A percentile compares a stretch with the other conserved stretches of the same genome.
phyloP scores from a whole-genome alignment of 2,797 vertebrate genomes.

The Acanthopagrus latus region DNA sequence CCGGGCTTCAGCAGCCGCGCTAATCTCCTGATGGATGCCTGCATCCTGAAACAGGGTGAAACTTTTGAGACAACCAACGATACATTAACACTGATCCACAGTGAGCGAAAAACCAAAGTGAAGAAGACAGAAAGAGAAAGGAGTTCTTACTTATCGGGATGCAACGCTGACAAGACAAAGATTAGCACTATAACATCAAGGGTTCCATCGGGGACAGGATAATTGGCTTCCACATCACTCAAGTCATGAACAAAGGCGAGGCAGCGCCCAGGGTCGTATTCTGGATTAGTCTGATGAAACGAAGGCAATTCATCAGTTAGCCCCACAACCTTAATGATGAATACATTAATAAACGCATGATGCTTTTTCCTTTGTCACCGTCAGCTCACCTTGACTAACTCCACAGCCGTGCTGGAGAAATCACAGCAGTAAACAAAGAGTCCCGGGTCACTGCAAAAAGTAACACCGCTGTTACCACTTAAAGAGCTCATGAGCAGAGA shows the following conservation, averaged over 20 bases:
- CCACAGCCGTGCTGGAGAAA: slow-evolving; percentile 93
- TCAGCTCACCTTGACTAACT: slow-evolving; percentile 92
- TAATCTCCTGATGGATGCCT: slow-evolving; percentile 86
- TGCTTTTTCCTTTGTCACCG: not conserved
- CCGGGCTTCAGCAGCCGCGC: slow-evolving; percentile 92
- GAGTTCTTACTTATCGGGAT: slow-evolving; percentile 91
- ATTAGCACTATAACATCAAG: slow-evolving; percentile 94
- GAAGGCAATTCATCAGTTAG: slow-evolving; percentile 19
- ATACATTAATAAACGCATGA: not conserved
- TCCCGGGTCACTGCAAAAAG: slow-evolving; percentile 89
- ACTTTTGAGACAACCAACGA: slow-evolving; percentile 18
- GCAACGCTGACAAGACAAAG: slow-evolving; percentile 96
- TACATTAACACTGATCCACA: not conserved
- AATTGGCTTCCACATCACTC: slow-evolving; percentile 87
- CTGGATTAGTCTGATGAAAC: slow-evolving; percentile 87
- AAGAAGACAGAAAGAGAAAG: not conserved
- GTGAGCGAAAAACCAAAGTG: not conserved
- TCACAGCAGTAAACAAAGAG: slow-evolving; percentile 98
- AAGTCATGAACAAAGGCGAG: slow-evolving; percentile 95
- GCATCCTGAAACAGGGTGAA: slow-evolving; percentile 84
- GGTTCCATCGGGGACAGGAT: slow-evolving; percentile 89
- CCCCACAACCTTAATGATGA: slow-evolving; percentile 2
- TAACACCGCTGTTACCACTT: slow-evolving; percentile 18
- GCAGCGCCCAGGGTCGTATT: slow-evolving; percentile 92
- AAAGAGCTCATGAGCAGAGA: not conserved